Base-by-base conservation (phyloP, 2,113 vertebrate genomes). In the Hydrolagus affinis region DNA sequence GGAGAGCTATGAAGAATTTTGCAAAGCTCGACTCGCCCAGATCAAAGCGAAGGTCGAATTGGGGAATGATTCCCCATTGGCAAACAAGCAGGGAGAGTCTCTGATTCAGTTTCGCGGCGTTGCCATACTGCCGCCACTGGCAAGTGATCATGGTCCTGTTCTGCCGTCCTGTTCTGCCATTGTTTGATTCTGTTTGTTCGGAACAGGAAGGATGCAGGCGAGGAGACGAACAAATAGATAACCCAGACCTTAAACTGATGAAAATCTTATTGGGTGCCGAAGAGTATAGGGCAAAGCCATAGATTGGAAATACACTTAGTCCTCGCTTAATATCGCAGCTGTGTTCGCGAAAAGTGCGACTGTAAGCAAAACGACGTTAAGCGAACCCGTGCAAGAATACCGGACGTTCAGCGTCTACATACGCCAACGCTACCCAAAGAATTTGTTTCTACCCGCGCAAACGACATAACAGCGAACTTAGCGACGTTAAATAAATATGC, bases 1-100 rank as follows among this genome's bases (percentile, higher is more conserved):
- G 76, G 76, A 78, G 76, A 78, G 76, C 44, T 78, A 78, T 11
- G 76, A 78, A 78, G 76, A 78, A n/a, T 78, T 78, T 23, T 78
- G 76, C 76, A 60, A 78, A 62, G 57, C n/a, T 78, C 57, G 11
- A 14, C 76, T 62, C 60, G 76, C 57, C 60, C 76, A 78, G 23
- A 78, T 78, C 57, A 60, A 78, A 78, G n/a, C 57, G n/a, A 78
- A 78, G 56, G 76, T 78, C 44, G 25, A 62, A 12, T 23, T 78
- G 76, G 57, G 25, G 11, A 23, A 28, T 60, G 8, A 59, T 78
- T 78, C 76, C 15, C 76, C 25, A 59, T 56, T n/a, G 2, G 12
- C 76, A 78, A 25, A 21, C 6, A 78, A 15, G 21, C 17, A 12
- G 21, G 14, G 76, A 78, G 76, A 12, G 7, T 78, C 76, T 62